Percentiles rank a stretch among this genome's conserved stretches.
Conservation (phyloP, 64 coral and sea anemone species). For the Pocillopora verrucosa region DNA sequence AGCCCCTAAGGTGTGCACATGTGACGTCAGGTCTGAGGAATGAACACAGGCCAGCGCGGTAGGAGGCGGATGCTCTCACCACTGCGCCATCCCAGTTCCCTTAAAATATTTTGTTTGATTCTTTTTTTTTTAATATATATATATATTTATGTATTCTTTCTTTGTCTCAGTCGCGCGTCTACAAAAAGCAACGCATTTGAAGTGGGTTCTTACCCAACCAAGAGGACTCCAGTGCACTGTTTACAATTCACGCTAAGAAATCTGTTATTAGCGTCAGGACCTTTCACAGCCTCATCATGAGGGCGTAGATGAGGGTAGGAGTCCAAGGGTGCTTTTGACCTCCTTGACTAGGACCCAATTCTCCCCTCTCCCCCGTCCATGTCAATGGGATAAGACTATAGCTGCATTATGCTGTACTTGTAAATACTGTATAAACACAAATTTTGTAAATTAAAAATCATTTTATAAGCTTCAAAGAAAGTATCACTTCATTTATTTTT, state of each 20-base stretch:
- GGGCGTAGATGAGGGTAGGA: no score
- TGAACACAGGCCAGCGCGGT: no score
- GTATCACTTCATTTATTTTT: no score
- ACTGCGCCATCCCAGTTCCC: no score
- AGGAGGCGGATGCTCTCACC: no score
- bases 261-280: slow-evolving; percentile 83
- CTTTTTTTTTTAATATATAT: background rate
- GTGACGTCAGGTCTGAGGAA: no score
- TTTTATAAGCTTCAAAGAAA: no score
- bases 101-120: background rate
- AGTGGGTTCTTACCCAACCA: slow-evolving; percentile 84
- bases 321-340: no score
- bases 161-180: slow-evolving; percentile 8
- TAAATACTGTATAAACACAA: background rate
- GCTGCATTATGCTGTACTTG: background rate
- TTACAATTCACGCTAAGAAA: slow-evolving; percentile 95
- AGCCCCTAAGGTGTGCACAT: no score
- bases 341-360: no score
- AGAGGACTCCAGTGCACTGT: slow-evolving; percentile 85
- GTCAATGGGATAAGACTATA: no score
- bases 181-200: slow-evolving; percentile 14
- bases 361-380: no score
- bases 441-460: background rate
- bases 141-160: background rate
- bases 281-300: slow-evolving; percentile 53